phyloP scores from a whole-genome alignment of 2,888 invertebrate genomes.

The Microctonus hyperodae region DNA sequence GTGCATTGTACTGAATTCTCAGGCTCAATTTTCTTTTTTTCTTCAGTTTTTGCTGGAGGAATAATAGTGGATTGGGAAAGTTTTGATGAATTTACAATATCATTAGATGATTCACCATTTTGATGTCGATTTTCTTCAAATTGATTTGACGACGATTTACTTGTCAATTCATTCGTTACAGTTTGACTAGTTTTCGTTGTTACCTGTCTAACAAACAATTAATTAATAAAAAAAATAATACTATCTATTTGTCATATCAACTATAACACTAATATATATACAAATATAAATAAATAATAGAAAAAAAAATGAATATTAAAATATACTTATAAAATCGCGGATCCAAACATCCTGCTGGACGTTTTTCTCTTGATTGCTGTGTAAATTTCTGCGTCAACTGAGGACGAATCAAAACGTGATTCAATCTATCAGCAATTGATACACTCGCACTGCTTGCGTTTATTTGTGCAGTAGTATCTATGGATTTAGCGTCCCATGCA shows the following conservation, averaged over 20 bases:
- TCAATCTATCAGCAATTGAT: constrained; percentile 30
- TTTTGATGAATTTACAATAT: no score
- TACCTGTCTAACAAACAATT: neutral
- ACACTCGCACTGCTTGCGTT: no score
- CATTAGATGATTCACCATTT: neutral
- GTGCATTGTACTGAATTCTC: no score
- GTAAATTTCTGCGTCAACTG: neutral
- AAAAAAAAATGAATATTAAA: no score
- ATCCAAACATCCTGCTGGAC: constrained; percentile 51
- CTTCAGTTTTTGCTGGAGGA: no score
- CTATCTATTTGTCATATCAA: no score
- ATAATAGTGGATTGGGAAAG: no score
- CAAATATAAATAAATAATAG: no score
- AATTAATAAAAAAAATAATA: no score
- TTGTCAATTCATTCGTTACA: neutral
- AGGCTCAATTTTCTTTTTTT: no score
- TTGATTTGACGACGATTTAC: neutral
- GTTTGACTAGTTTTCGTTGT: neutral
- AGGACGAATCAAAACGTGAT: constrained; percentile 5
- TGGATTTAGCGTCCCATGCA: constrained; percentile 13
- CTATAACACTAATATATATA: no score
- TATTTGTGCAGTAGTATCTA: no score
- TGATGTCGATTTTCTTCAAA: neutral
- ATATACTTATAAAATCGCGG: constrained; percentile 56
- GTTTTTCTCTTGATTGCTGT: constrained; percentile 25